Evolutionary conservation across 2,113 vertebrate species (phyloP).

Genomic region (Toxostoma redivivum): DNA sequence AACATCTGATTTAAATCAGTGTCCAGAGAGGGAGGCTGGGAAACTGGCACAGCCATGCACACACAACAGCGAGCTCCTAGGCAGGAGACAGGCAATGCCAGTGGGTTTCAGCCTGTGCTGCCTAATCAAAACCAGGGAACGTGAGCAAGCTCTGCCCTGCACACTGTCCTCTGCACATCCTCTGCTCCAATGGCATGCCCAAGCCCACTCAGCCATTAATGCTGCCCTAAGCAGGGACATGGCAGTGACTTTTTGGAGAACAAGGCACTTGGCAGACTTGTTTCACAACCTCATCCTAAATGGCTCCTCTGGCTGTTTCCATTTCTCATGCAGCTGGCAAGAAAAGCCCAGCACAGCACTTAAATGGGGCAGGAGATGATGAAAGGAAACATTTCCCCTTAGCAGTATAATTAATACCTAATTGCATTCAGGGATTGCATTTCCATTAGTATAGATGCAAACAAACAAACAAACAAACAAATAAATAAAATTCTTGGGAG

Average conservation of each 20-base stretch:
- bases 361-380: background rate
- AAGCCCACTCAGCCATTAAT: background rate
- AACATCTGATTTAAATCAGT: slow-evolving; percentile 13
- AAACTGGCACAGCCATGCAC: background rate
- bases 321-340: background rate
- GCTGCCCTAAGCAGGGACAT: background rate
- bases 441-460: background rate
- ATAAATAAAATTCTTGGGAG: background rate
- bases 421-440: background rate
- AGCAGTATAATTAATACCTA: background rate
- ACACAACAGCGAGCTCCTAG: background rate
- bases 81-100: background rate
- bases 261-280: background rate
- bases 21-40: background rate
- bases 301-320: background rate
- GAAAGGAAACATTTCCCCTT: background rate
- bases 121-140: background rate
- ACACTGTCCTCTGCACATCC: background rate
- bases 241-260: background rate
- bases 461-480: background rate
- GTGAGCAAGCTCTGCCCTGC: background rate
- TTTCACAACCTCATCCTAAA: background rate
- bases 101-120: background rate
- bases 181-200: accelerated
- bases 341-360: background rate